Evolutionary conservation across 2,888 invertebrate genomes (phyloP), one percentile per base, ranked within the genome.

Genomic region (Drosophila neonasuta): DNA sequence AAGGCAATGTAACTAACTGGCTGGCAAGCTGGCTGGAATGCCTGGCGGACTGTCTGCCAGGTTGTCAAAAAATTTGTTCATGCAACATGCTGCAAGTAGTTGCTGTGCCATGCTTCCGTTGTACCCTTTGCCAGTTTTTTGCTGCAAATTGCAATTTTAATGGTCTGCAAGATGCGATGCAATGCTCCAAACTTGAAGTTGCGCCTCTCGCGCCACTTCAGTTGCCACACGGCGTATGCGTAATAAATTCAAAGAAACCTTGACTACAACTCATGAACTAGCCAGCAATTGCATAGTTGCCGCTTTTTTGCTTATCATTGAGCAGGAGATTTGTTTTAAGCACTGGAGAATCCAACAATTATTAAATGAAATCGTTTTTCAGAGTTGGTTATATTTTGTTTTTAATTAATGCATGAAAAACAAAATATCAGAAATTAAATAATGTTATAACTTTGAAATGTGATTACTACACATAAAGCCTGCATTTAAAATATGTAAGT

Each of bases 41-140:
- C 32, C 63, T 54, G 39, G 59, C 49, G 51, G 39, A 42, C 73
- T 64, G 57, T 74, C 79, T 69, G 68, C 54, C 62, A 3, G 41
- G 65, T 76, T 79, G 79, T 81, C 79, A 74, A 79, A 75, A 79
- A 68, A 11, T 5, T 4, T 57, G 34, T 68, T 48, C 74, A 17
- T 50, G 65, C 68, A 80, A 69, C 69, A 73, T 82, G 79, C 66
- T 71, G 64, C 69, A 69, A 66, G 70, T 66, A 66, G 70, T 66
- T 44, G 32, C 10, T 36, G 45, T 36, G 45, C 45, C 56, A 51
- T 44, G 56, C 64, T 65, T 49, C 52, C 65, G 49, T 48, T 46
- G 17, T 65, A 61, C 49, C 65, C 54, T 46, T 55, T 68, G 30
- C 59, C 45, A 34, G 34, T 56, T 41, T 10, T 10, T 32, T 32